Conservation (phyloP, 2,797 vertebrate species). For the Liasis olivaceus region DNA sequence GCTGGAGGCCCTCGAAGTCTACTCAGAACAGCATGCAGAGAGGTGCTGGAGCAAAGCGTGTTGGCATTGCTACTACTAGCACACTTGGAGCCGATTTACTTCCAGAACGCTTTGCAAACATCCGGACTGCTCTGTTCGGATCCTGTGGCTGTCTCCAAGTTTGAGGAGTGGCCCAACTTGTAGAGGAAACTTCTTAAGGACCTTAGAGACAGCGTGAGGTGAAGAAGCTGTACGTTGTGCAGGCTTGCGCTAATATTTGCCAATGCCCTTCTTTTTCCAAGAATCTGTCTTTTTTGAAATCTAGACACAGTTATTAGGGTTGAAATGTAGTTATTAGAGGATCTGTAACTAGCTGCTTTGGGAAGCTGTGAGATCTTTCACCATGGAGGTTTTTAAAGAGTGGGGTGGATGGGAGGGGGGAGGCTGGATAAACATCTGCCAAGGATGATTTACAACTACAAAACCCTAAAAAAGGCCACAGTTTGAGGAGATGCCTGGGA, state of each 20-base stretch:
- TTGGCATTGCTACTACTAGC: neutral
- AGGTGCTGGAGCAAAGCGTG: neutral
- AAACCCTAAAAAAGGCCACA: slow-evolving; percentile 4
- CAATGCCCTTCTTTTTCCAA: slow-evolving; percentile 5
- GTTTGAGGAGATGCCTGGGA: neutral
- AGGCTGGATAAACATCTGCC: slow-evolving; percentile 32
- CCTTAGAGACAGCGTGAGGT: neutral
- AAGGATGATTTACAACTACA: slow-evolving; percentile 14
- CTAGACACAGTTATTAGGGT: slow-evolving; percentile 17
- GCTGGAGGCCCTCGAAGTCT: neutral
- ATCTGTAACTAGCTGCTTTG: slow-evolving; percentile 12
- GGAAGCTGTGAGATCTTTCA: slow-evolving; percentile 18
- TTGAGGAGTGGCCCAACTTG: neutral
- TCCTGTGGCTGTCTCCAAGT: neutral
- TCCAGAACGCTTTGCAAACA: neutral
- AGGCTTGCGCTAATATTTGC: neutral
- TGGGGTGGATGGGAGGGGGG: neutral
- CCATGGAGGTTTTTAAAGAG: neutral
- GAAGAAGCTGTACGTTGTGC: neutral
- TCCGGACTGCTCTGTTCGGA: neutral
- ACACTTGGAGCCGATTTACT: no score
- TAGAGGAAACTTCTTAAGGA: neutral
- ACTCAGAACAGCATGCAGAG: neutral
- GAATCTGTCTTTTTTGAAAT: slow-evolving; percentile 20
- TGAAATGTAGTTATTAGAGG: slow-evolving; percentile 33